phyloP scores from a whole-genome alignment of 2,113 vertebrate genomes.

The Ornithorhynchus anatinus region DNA sequence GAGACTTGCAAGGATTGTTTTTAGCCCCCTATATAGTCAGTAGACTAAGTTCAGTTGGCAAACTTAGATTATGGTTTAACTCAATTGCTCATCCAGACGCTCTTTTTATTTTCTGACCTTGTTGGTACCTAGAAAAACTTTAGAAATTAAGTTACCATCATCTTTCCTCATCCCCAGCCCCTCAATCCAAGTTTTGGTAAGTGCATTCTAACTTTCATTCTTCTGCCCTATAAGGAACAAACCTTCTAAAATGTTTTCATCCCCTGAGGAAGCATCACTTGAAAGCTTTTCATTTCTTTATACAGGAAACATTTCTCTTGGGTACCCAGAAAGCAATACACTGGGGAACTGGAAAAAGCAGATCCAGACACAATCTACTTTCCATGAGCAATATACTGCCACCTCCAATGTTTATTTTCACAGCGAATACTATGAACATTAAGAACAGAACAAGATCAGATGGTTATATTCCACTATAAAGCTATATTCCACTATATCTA shows the following conservation, averaged over 20 bases:
- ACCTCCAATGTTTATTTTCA: no score
- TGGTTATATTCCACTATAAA: no score
- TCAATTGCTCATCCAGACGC: no score
- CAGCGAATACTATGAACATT: no score
- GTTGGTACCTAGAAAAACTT: neutral
- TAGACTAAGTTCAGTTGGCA: no score
- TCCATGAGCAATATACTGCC: no score
- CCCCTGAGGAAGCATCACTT: neutral
- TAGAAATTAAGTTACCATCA: no score
- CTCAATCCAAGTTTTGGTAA: neutral
- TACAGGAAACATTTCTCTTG: fast-evolving
- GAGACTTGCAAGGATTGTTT: neutral
- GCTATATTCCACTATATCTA: no score
- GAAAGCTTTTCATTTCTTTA: neutral
- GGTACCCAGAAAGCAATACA: neutral
- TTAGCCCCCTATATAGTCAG: neutral
- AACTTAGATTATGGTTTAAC: no score
- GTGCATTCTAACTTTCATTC: neutral
- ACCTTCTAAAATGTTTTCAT: neutral
- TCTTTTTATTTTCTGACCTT: neutral
- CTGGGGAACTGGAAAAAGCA: neutral
- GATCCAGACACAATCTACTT: neutral
- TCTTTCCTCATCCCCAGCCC: no score
- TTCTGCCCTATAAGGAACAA: neutral
- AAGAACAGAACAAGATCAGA: no score